Evolutionary conservation across 2,113 vertebrate genomes (phyloP), one percentile per base, ranked within the genome.

Genomic region (Rhinoderma darwinii): DNA sequence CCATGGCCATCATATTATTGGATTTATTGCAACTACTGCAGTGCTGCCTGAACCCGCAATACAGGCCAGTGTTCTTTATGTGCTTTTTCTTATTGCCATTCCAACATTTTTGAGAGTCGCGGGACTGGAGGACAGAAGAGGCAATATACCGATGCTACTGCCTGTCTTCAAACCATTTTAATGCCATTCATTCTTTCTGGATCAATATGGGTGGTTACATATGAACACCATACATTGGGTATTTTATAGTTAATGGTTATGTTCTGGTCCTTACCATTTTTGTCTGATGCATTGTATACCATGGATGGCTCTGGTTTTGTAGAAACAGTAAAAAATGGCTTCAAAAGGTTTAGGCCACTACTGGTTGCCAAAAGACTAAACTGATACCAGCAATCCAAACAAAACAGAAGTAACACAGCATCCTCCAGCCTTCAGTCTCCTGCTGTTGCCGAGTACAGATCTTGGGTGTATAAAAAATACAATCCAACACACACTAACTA

Each of bases 401-500:
- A 37, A 50, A 59, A 72, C 10, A 59, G 54, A 80, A 47, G 51
- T 68, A 30, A 41, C 76, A 72, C 61, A 72, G 44, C 35, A 54
- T 72, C 61, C 63, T 50, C 63, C 20, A 74, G 37, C 66, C 66
- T 37, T 61, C 66, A 3, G n/a, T 63, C 59, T 54, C 43, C 51
- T 30, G 61, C 25, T 25, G 61, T 70, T 82, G 43, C 84, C 18
- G 59, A 43, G 59, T 61, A 56, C 27, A 30, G 25, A 35, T 39
- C 63, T 50, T 59, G 59, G 43, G 59, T 76, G 10, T 63, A 78
- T 51, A 81, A 6, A 80, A 39, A 79, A 66, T 22, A 47, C 89
- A 77, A 83, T 51, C 78, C 90, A 86, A 79, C 83, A 84, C 82
- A 87, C 83, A 89, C 96, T 95, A 98, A 92, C 97, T 96, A 90